Percentiles rank a stretch among this genome's conserved stretches.
Evolutionary conservation across 2,113 vertebrate genomes (phyloP).

Genomic region (Neogobius melanostomus): DNA sequence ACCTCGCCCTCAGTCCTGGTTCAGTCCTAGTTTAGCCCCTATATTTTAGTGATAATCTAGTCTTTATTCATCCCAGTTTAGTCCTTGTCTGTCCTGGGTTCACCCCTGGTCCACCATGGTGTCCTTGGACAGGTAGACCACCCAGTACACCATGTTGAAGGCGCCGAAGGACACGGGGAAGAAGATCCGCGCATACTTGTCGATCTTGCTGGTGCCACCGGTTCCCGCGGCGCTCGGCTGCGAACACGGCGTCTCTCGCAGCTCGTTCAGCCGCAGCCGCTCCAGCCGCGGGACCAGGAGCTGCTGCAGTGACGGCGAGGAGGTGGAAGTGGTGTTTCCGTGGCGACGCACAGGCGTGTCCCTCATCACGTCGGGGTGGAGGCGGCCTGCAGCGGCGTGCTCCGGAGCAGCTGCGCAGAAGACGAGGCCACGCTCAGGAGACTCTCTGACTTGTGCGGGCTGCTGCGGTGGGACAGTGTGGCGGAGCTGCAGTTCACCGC

Average conservation of each 20-base stretch:
- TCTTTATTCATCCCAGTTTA: background rate
- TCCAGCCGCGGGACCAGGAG: constrained; percentile 87
- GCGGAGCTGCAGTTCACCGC: constrained; percentile 63
- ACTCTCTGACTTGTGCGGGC: constrained; percentile 86
- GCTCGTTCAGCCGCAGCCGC: constrained; percentile 85
- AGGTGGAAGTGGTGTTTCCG: constrained; percentile 52
- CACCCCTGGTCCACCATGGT: constrained; percentile 86
- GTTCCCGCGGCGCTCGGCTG: constrained; percentile 79
- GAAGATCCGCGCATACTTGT: constrained; percentile 98
- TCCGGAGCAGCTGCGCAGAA: constrained; percentile 81
- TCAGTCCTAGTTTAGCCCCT: background rate
- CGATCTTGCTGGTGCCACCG: constrained; percentile 96
- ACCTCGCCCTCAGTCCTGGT: background rate
- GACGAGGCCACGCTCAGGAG: constrained; percentile 74
- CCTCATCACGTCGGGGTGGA: constrained; percentile 81
- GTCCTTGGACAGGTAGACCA: constrained; percentile 98
- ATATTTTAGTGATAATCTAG: background rate
- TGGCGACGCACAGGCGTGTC: constrained; percentile 70
- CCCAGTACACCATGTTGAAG: constrained; percentile 99
- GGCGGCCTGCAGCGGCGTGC: constrained; percentile 76
- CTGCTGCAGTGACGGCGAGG: constrained; percentile 79
- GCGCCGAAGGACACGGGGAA: constrained; percentile 97
- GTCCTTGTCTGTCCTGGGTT: background rate
- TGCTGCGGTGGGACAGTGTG: constrained; percentile 79
- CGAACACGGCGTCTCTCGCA: constrained; percentile 73